Evolutionary conservation across 2,797 vertebrate genomes (phyloP).

Genomic region (Percopsis omiscomaycus): DNA sequence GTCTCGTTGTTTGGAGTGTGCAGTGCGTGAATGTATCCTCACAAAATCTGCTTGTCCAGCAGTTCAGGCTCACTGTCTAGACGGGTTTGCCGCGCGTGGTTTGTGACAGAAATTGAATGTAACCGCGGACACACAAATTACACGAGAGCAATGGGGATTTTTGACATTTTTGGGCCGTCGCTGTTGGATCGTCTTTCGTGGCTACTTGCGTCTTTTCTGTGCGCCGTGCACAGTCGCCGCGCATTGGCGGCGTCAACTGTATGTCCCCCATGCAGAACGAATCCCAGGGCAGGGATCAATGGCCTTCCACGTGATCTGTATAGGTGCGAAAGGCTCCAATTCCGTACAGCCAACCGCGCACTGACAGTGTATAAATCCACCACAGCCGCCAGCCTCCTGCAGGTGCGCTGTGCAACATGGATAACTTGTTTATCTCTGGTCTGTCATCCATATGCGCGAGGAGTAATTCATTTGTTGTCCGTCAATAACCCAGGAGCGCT

Average conservation of each 20-base stretch:
- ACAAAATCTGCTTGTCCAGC: constrained; percentile 35
- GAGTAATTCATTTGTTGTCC: constrained; percentile 60
- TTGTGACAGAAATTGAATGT: background rate
- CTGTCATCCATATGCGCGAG: constrained; percentile 43
- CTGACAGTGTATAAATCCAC: constrained; percentile 16
- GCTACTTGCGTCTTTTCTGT: constrained; percentile 16
- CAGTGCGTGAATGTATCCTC: constrained; percentile 14
- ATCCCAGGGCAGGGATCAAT: constrained; percentile 61
- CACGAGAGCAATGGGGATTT: constrained; percentile 25
- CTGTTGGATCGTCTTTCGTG: constrained; percentile 13
- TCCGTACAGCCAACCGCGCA: constrained; percentile 21
- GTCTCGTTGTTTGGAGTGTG: background rate
- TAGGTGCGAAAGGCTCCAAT: constrained; percentile 48
- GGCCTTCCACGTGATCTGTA: constrained; percentile 54
- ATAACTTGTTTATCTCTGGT: constrained; percentile 34
- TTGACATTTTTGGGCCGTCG: constrained; percentile 1
- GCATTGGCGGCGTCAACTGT: constrained; percentile 44
- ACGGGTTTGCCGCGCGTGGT: constrained; percentile 4
- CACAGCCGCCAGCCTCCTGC: constrained; percentile 32
- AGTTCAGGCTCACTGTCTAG: constrained; percentile 17
- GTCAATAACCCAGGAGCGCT: constrained; percentile 52
- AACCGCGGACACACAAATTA: constrained; percentile 1
- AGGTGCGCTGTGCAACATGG: constrained; percentile 51
- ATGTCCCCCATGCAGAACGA: constrained; percentile 33
- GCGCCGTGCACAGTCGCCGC: constrained; percentile 10